Conservation (phyloP, 2,797 vertebrate genomes). For the Spondyliosoma cantharus region DNA sequence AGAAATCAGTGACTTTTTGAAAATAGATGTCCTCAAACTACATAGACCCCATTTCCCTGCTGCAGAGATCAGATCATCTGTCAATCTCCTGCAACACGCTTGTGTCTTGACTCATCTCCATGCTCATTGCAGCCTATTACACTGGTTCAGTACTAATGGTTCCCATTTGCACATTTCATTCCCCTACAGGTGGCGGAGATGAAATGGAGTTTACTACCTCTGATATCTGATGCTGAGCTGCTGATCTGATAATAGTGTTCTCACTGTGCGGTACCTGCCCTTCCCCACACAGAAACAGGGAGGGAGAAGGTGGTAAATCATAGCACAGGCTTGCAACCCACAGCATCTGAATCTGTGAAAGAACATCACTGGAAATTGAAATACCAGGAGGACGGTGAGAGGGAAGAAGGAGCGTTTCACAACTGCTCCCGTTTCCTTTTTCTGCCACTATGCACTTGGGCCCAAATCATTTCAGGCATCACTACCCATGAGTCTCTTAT, state of each 20-base stretch:
- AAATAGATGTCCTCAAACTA: slow-evolving; percentile 41
- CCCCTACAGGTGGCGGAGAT: slow-evolving; percentile 65
- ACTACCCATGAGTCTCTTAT: slow-evolving; percentile 81
- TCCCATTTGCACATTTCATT: slow-evolving; percentile 56
- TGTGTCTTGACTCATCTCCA: slow-evolving; percentile 35
- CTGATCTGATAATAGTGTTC: slow-evolving; percentile 76
- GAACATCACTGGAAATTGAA: slow-evolving; percentile 64
- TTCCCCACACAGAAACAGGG: slow-evolving; percentile 54
- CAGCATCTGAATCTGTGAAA: slow-evolving; percentile 60
- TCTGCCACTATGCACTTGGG: slow-evolving; percentile 66
- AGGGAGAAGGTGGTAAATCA: slow-evolving; percentile 59
- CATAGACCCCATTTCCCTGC: background rate
- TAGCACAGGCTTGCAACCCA: slow-evolving; percentile 40
- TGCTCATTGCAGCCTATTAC: slow-evolving; percentile 30
- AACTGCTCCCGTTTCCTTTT: slow-evolving; percentile 58
- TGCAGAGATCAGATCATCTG: slow-evolving; percentile 33
- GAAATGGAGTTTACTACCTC: slow-evolving; percentile 70
- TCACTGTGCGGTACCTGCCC: slow-evolving; percentile 65
- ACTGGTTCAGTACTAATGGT: slow-evolving; percentile 46
- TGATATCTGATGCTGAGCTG: slow-evolving; percentile 73
- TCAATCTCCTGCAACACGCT: slow-evolving; percentile 17
- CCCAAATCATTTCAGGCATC: slow-evolving; percentile 86
- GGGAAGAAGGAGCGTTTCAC: slow-evolving; percentile 45
- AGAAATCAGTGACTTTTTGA: slow-evolving; percentile 28
- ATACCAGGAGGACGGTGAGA: slow-evolving; percentile 57